Base-by-base conservation (phyloP, 2,113 vertebrate species). In the Megaceryle torquata region DNA sequence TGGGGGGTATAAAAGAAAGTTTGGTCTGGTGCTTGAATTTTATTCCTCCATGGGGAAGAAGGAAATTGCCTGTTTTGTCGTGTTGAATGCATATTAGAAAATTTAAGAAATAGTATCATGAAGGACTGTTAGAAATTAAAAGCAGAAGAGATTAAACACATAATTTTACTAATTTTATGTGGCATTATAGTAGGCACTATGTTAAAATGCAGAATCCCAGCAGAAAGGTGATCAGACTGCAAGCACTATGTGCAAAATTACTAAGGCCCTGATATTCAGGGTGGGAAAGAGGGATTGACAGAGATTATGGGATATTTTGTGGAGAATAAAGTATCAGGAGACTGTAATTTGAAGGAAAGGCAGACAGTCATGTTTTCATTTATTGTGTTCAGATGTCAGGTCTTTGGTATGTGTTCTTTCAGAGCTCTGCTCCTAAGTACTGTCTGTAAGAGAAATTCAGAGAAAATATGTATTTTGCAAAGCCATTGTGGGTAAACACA, bases 221-320 rank as follows among this genome's bases (percentile, higher is more conserved):
- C 33, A 80, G 74, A 53, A 65, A 65, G 24, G 10, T 65, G 33
- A 54, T 44, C 14, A 17, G n/a, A 37, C 60, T 22, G n/a, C 16
- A 75, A 60, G 35, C 2, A 37, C 12, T 20, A 9, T 0, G 1
- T 24, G 15, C 14, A 48, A 68, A 64, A 59, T 86, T 54, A 28
- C 8, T 20, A 75, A 44, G n/a, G 15, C 25, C 7, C 15, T 57
- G 68, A 61, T 56, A 4, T 67, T 75, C 33, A 51, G 7, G 9
- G 13, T 50, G 18, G 43, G 39, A 82, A 93, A 67, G n/a, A 46
- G 70, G 67, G 19, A 16, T 50, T 53, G 28, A 43, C 22, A 41
- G 41, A 44, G 11, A 17, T 19, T 9, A 31, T 0, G 0, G 44
- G 0, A 0, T 29, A 15, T 60, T 10, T 35, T 33, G 6, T 28